Base-by-base conservation (phyloP, 2,888 invertebrate species). In the Schizotus pectinicornis region DNA sequence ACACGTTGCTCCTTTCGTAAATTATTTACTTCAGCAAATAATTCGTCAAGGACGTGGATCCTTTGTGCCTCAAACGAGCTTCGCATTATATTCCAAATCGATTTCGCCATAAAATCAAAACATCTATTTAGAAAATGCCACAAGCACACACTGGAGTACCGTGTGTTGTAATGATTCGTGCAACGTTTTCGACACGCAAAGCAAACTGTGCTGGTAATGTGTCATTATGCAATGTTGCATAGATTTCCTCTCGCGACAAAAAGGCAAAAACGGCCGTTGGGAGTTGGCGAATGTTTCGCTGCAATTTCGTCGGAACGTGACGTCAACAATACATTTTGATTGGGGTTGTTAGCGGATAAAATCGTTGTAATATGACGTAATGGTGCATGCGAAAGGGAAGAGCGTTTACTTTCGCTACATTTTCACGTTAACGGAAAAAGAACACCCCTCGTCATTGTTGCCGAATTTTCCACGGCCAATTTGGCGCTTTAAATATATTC, bases 391-490 rank as follows among this genome's bases (percentile, higher is more conserved):
- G 49, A 60, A 60, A 56, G 49, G 60, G 38, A 48, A 52, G 56
- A 33, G 39, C 56, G 49, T 56, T 60, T 60, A 60, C 56, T 60
- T 56, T 56, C 60, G 60, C 60, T 53, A 60, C 60, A 60, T 60
- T 60, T 56, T 56, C 53, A 39, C 36, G 42, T 42, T 56, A 56
- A 42, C 48, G 52, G 22, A 34, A 34, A 42, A 55, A 56, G 36
- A 13, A 50, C n/a, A 42, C 31, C 14, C 30, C 11, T 36, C 12
- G 7, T 45, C 33, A 57, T 57, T 57, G 57, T 57, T 52, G 41
- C 39, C 46, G 47, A 52, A 52, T 57, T 57, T 38, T 36, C 50
- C 52, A 51, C 57, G 52, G 47, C 47, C 57, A 52, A 57, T 57
- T 57, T 47, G 42, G 14, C 42, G 12, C 42, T 57, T 51, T 57